phyloP scores from a whole-genome alignment of 1,140 invertebrate species.

The Apis laboriosa region DNA sequence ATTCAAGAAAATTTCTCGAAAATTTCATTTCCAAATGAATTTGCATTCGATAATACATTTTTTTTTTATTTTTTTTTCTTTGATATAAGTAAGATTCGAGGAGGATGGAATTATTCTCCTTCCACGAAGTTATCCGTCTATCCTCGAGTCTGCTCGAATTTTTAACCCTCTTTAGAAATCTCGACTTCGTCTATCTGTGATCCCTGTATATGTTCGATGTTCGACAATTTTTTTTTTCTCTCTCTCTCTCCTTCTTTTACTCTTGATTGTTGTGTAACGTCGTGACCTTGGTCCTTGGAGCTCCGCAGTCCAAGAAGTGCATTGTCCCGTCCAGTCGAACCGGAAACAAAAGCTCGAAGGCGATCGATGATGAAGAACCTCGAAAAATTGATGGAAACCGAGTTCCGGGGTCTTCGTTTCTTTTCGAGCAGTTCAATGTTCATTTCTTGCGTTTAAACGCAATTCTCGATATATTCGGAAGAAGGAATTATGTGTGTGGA shows the following conservation, averaged over 20 bases:
- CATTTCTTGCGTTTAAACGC: neutral
- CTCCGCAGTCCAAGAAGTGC: neutral
- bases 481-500: neutral
- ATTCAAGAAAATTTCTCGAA: no score
- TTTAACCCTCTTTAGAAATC: constrained; percentile 40
- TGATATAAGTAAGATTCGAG: constrained; percentile 23
- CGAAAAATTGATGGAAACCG: neutral
- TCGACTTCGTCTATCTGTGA: constrained; percentile 61
- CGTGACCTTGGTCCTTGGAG: constrained; percentile 37
- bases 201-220: constrained; percentile 52
- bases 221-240: constrained; percentile 33
- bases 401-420: no score
- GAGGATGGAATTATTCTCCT: constrained; percentile 12
- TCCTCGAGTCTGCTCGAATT: constrained; percentile 24
- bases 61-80: no score
- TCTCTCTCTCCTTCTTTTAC: neutral
- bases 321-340: constrained; percentile 4
- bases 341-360: constrained; percentile 24
- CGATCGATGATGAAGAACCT: neutral
- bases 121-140: neutral
- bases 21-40: no score
- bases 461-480: neutral
- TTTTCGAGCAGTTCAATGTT: neutral
- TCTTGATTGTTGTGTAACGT: constrained; percentile 49
- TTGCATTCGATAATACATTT: no score